Base-by-base conservation (phyloP, 2,888 invertebrate species). In the Cerceris rybyensis region DNA sequence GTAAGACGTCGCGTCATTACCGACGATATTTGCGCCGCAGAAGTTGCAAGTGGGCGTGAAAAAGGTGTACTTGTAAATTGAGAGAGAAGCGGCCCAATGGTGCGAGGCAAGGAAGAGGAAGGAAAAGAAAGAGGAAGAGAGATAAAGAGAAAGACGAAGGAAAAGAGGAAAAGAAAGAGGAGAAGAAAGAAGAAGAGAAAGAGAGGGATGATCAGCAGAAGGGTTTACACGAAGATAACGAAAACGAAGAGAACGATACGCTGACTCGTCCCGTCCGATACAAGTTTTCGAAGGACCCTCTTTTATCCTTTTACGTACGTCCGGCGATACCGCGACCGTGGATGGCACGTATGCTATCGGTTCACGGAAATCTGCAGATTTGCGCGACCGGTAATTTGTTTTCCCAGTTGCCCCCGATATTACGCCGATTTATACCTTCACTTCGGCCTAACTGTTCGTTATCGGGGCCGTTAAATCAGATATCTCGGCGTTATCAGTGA, bases 21-120 rank as follows among this genome's bases (percentile, higher is more conserved):
- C 75, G 54, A 41, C 41, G 55, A 71, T 52, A 74, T 75, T 83
- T 55, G 72, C 58, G 59, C 17, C 42, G 50, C 49, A 6, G 63
- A 59, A 65, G 69, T 57, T 67, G 58, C 71, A 75, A 71, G 84
- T 78, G 74, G 78, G 81, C 81, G 78, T 70, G 80, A 64, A 74
- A 75, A 76, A 67, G 76, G 71, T 67, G 73, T 64, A 59, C 70
- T 73, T 63, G 71, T 70, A 78, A 83, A 64, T 75, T 57, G 72
- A 60, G 50, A 67, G 58, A 54, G 41, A 13, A 16, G n/a, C 6
- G n/a, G 16, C 41, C 6, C 42, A 57, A 65, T 46, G 60, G 43
- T 61, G 7, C 9, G 28, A 1, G 57, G n/a, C 42, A 50, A 55
- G 41, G 43, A 43, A 63, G 7, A 41, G 39, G 46, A 66, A 64